Conservation (phyloP, 2,797 vertebrate genomes). For the Notamacropus eugenii region DNA sequence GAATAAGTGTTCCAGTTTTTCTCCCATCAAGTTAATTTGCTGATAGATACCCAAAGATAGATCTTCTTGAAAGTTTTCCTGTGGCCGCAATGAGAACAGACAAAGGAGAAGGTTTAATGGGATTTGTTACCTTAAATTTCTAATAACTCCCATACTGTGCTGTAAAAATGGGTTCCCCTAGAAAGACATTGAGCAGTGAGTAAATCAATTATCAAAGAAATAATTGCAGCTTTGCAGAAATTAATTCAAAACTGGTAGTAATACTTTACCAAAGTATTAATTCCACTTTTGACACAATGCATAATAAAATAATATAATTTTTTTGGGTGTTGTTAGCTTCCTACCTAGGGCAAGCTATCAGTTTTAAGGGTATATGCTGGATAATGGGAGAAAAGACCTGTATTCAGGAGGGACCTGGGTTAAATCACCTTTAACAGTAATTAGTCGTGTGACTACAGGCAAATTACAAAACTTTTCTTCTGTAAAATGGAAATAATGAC, state of each 20-base stretch:
- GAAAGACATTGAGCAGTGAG: not conserved
- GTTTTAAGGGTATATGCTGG: not conserved
- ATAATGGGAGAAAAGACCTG: not conserved
- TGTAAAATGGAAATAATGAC: not conserved
- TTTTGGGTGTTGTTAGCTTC: not conserved
- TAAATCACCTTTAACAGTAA: not conserved
- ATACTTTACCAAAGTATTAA: not conserved
- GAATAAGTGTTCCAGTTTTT: not conserved
- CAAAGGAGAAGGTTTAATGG: not conserved
- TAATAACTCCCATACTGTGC: not conserved
- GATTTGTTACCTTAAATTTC: constrained; percentile 34
- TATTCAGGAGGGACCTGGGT: not conserved
- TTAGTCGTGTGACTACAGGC: not conserved
- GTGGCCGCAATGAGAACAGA: not conserved
- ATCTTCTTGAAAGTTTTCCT: not conserved
- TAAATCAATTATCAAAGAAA: constrained; percentile 8
- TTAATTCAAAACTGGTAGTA: not conserved
- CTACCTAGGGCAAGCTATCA: not conserved
- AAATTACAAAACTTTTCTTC: not conserved
- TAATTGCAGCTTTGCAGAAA: not conserved
- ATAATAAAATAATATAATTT: not conserved
- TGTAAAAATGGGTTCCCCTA: constrained; percentile 53
- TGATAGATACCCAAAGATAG: not conserved
- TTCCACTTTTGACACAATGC: not conserved
- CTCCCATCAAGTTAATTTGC: not conserved